A percentile compares a stretch with the other conserved stretches of the same genome.
phyloP scores from a whole-genome alignment of 2,113 vertebrate species.

The Toxostoma redivivum region DNA sequence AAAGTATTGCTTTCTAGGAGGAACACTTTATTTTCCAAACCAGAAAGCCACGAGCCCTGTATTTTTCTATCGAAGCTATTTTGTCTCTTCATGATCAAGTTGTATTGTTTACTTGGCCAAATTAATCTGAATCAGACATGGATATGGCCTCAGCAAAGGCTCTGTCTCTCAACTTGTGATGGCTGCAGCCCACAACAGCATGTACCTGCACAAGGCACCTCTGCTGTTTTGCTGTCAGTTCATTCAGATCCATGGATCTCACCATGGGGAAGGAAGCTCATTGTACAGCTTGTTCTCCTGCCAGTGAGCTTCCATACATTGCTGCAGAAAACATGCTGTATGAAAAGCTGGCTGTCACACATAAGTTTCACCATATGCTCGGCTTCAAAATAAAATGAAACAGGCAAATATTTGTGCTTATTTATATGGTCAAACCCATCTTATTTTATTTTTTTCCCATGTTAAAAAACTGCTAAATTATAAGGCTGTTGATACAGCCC shows the following conservation, averaged over 20 bases:
- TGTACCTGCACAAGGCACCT: neutral
- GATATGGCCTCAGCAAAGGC: neutral
- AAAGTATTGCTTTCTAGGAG: neutral
- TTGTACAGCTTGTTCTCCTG: neutral
- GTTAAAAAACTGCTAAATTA: neutral
- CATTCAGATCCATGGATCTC: rapidly evolving
- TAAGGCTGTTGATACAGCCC: neutral
- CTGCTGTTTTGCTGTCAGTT: neutral
- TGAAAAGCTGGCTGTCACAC: neutral
- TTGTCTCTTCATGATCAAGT: neutral
- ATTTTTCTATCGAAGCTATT: neutral
- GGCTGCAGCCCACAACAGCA: neutral
- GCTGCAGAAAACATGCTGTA: neutral
- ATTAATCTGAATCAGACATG: neutral
- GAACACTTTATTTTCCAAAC: neutral
- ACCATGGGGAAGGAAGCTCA: rapidly evolving
- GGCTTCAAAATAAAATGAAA: neutral
- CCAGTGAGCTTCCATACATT: neutral
- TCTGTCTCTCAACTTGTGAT: rapidly evolving
- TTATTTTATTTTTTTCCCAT: rapidly evolving
- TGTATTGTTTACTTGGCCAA: neutral
- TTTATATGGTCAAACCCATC: neutral
- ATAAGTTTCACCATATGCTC: neutral
- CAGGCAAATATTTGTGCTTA: neutral
- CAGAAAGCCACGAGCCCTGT: neutral